Conservation (phyloP, 1,140 invertebrate genomes). For the Leptinotarsa lineolata region DNA sequence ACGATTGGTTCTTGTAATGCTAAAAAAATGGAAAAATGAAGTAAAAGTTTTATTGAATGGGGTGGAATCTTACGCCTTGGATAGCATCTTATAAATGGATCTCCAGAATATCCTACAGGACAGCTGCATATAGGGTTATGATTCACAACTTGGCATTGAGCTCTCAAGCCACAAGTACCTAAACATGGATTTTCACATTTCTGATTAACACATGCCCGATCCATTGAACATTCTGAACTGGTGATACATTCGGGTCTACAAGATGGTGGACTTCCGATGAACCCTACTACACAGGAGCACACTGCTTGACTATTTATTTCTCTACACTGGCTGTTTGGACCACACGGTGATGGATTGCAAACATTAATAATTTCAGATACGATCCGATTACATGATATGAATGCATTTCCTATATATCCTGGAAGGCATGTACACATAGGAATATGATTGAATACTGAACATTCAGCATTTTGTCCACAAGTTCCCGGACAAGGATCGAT, state of each 20-base stretch:
- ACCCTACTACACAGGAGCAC: conserved; percentile 67
- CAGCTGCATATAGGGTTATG: conserved; percentile 66
- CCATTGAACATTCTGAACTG: conserved; percentile 76
- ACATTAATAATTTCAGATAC: conserved; percentile 57
- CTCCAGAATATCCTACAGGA: conserved; percentile 58
- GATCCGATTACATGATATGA: conserved; percentile 65
- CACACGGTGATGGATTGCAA: conserved; percentile 67
- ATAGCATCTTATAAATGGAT: conserved; percentile 62
- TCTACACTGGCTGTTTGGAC: conserved; percentile 67
- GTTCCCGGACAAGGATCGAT: conserved; percentile 67
- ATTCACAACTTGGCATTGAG: conserved; percentile 74
- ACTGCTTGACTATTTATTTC: conserved; percentile 58
- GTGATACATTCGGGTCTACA: conserved; percentile 84
- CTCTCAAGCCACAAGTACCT: conserved; percentile 73
- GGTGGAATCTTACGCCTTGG: conserved; percentile 50
- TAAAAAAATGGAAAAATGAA: conserved; percentile 30
- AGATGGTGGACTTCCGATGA: conserved; percentile 67
- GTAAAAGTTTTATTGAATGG: background rate
- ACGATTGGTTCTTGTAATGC: conserved; percentile 56
- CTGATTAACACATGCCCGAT: conserved; percentile 74
- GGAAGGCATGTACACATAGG: conserved; percentile 71
- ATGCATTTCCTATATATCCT: conserved; percentile 77
- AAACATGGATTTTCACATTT: conserved; percentile 77
- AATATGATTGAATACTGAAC: conserved; percentile 71
- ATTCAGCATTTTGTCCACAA: conserved; percentile 68